These are phyloP conservation scores for Sisyra terminalis DNA, from an alignment of 2,888 invertebrate species.

Conservation along the genomic window DNA sequence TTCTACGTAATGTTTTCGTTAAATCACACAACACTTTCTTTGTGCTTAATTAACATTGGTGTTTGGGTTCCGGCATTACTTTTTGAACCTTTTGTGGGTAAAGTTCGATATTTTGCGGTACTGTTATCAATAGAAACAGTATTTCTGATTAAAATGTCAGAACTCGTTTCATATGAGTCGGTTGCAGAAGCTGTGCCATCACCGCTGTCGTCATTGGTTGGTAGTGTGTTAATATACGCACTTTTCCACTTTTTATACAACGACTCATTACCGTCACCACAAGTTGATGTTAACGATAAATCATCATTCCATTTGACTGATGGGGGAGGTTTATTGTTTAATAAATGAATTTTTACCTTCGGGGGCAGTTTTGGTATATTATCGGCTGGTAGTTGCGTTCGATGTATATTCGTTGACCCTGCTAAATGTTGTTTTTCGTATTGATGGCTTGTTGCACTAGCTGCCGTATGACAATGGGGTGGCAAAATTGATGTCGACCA, in stretches of 20 bases:
- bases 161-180: not conserved
- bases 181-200: not conserved
- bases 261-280: too few relatives aligned
- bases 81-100: not conserved
- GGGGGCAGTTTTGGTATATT: not conserved
- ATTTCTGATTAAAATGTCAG: not conserved
- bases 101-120: not conserved
- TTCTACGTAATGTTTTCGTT: too few relatives aligned
- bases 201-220: not conserved
- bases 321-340: not conserved
- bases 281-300: not conserved
- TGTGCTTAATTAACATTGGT: not conserved
- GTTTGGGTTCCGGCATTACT: constrained; percentile 3
- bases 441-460: too few relatives aligned
- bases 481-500: too few relatives aligned
- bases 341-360: not conserved
- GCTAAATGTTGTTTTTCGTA: too few relatives aligned
- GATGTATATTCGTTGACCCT: not conserved
- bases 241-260: too few relatives aligned
- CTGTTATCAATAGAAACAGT: not conserved
- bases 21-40: constrained; percentile 3
- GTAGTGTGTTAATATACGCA: not conserved
- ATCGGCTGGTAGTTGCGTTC: not conserved
- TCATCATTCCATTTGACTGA: constrained; percentile 1
- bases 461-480: too few relatives aligned